Evolutionary conservation across 2,113 vertebrate species (phyloP).

Genomic region (Calidris pugnax): DNA sequence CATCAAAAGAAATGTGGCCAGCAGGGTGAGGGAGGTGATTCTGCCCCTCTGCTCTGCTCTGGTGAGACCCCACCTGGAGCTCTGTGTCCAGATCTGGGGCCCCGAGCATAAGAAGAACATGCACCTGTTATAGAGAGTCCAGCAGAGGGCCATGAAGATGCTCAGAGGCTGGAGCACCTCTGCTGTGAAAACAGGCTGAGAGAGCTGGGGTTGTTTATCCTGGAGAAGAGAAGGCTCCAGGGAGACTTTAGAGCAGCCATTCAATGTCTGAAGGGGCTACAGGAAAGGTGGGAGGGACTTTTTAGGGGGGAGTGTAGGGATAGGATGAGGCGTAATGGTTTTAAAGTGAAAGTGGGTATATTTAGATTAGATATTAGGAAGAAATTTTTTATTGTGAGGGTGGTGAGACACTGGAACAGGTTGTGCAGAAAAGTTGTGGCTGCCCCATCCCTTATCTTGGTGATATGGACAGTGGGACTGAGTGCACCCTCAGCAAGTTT

Average conservation of each 20-base stretch:
- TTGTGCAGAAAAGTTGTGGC: background rate
- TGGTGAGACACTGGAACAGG: background rate
- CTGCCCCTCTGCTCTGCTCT: background rate
- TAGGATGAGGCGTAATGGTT: background rate
- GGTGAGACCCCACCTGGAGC: background rate
- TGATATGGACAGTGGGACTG: background rate
- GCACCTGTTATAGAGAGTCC: background rate
- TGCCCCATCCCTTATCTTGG: background rate
- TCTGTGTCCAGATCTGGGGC: background rate
- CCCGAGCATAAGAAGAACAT: background rate
- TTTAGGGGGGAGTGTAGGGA: background rate
- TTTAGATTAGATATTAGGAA: background rate
- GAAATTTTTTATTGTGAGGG: background rate
- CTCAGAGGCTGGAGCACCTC: background rate
- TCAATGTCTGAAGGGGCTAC: background rate
- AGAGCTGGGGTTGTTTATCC: background rate
- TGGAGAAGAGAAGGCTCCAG: background rate
- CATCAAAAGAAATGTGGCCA: too few relatives aligned
- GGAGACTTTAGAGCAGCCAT: background rate
- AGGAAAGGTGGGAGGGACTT: background rate
- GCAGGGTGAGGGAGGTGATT: background rate
- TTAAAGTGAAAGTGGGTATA: background rate
- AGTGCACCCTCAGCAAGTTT: background rate
- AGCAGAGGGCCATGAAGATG: background rate
- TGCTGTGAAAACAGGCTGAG: background rate